Base-by-base conservation (phyloP, 2,797 vertebrate species). In the Enteromius anoplus region DNA sequence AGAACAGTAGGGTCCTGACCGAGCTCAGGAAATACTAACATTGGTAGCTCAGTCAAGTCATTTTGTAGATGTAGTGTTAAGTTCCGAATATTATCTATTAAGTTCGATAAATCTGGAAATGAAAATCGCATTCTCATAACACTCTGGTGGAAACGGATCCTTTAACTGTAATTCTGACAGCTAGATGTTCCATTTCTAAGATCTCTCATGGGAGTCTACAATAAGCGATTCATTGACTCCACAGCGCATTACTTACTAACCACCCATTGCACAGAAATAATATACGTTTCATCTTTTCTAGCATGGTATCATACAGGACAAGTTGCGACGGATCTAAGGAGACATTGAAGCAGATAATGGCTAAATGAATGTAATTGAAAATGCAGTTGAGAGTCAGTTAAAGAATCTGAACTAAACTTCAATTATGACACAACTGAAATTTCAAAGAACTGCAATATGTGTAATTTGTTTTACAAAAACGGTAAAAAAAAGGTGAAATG, bases 81-180 rank as follows among this genome's bases (percentile, higher is more conserved):
- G 76, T 86, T 83, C 32, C 2, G 37, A 86, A 80, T 80, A 86
- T 79, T 78, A 75, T 83, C 60, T 72, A 75, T 83, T 78, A 81
- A 45, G 32, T 64, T 75, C 23, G 72, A 73, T 82, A 77, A 79
- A 84, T 82, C 64, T 81, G 64, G 49, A 82, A 86, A 88, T 70
- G 66, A 78, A 84, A 88, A 77, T 79, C 84, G 14, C 75, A 80
- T 49, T 82, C 66, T 82, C 73, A 45, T 75, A 70, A 78, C 80
- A 75, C 77, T 29, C 60, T 47, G 34, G 80, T 64, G 68, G 78
- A 83, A 83, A 83, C 4, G 21, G 73, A 73, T 65, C 29, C n/a
- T 75, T 88, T 45, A 82, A 84, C 10, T 79, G 19, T 51, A 82
- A 85, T 55, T 84, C 58, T 34, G 71, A 75, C 62, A 80, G 82